phyloP scores from a whole-genome alignment of 2,797 vertebrate species.

The Emydoidea blandingii region DNA sequence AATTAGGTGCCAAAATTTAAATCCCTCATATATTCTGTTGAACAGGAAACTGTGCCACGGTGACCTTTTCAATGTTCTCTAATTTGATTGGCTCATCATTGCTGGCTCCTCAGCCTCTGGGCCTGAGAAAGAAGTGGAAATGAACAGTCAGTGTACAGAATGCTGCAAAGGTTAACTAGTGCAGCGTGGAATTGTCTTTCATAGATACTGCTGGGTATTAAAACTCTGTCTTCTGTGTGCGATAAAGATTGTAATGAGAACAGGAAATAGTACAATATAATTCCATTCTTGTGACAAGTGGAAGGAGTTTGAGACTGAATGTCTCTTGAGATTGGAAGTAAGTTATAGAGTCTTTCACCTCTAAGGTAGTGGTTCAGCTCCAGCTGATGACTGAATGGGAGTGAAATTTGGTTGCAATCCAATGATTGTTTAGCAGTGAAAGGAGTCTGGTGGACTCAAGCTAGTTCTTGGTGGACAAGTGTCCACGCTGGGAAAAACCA shows the following conservation, averaged over 20 bases:
- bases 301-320: neutral
- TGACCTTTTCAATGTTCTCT: neutral
- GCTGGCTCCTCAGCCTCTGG: neutral
- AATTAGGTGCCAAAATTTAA: neutral
- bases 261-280: constrained; percentile 8
- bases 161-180: neutral
- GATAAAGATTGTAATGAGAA: neutral
- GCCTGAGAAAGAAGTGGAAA: neutral
- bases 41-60: accelerated
- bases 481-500: neutral
- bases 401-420: constrained; percentile 36
- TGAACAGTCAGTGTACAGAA: neutral
- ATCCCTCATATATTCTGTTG: neutral
- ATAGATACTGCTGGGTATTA: neutral
- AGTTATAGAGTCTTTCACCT: neutral
- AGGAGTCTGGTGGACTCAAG: constrained; percentile 7
- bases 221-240: neutral
- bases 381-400: neutral
- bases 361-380: constrained; percentile 7
- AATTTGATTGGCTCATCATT: neutral
- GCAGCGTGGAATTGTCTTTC: neutral
- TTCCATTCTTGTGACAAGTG: constrained; percentile 24
- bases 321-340: neutral
- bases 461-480: neutral
- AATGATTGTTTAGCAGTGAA: neutral